Evolutionary conservation across 2,113 vertebrate genomes (phyloP), one percentile per base, ranked within the genome.

Genomic region (Tor tambroides): DNA sequence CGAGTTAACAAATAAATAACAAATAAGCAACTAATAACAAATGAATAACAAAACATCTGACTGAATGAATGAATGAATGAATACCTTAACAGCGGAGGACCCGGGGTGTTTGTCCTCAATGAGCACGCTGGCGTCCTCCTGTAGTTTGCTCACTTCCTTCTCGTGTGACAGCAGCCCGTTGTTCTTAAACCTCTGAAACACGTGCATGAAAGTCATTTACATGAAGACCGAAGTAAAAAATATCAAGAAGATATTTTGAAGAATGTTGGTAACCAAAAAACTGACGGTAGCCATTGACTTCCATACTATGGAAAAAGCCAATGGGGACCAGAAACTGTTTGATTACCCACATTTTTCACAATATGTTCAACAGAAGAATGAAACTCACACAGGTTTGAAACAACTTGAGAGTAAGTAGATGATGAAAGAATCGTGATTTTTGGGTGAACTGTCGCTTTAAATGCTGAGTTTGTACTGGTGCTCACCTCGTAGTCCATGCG

Each of bases 141-240:
- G 95, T n/a, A 99, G 95, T 76, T 92, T 87, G 92, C 95, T 96
- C 83, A 97, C 93, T 5, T 95, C 91, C n/a, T 85, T 92, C 89
- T 99, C 98, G 61, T 99, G 97, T 5, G 80, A 92, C 19, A 97
- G 89, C 82, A 99, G 94, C 4, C 96, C 95, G 0, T 92, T 95
- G 49, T 88, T 90, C 93, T 97, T 99, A 92, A 99, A 98, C 89
- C 96, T 96, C 98, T 99, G 90, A 15, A 61, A 78, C 46, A 78
- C 72, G 41, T 11, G 1, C 69, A 41, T 5, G 2, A 12, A 67
- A 14, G 7, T 23, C 28, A 32, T 61, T 43, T 21, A 46, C 11
- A n/a, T n/a, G 1, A 61, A 59, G 21, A 3, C 56, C 3, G 7
- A 23, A 0, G 54, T n/a, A 4, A 23, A 61, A n/a, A 9, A 10